These are phyloP conservation scores for Cyprinodon diabolis DNA, from an alignment of 2,797 vertebrate species.

Conservation along the genomic window DNA sequence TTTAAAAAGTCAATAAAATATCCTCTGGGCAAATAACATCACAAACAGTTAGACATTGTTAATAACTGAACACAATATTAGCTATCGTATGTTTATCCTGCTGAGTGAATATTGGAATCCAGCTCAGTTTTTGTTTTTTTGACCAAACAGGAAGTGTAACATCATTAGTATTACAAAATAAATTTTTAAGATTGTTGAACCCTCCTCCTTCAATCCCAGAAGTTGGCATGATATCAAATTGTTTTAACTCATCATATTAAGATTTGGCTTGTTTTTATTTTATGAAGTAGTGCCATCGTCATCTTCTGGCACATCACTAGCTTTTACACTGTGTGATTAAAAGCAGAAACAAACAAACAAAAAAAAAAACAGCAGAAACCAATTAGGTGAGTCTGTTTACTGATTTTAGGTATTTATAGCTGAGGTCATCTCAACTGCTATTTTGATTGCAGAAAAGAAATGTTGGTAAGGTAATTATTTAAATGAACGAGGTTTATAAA, in stretches of 20 bases:
- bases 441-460: background rate
- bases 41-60: background rate
- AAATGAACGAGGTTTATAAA: too few relatives aligned
- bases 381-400: too few relatives aligned
- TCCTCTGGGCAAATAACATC: background rate
- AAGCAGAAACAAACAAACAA: background rate
- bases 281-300: background rate
- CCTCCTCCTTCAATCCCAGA: background rate
- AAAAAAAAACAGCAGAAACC: too few relatives aligned
- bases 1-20: background rate
- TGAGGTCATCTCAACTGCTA: background rate
- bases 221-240: background rate
- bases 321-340: background rate
- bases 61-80: background rate
- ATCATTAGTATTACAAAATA: too few relatives aligned
- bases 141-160: too few relatives aligned
- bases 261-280: background rate
- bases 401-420: too few relatives aligned
- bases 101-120: too few relatives aligned
- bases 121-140: too few relatives aligned
- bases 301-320: background rate
- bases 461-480: background rate
- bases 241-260: background rate
- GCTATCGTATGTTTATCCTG: too few relatives aligned
- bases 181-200: too few relatives aligned